Conservation (phyloP, 2,113 vertebrate genomes). For the Dunckerocampus dactyliophorus region DNA sequence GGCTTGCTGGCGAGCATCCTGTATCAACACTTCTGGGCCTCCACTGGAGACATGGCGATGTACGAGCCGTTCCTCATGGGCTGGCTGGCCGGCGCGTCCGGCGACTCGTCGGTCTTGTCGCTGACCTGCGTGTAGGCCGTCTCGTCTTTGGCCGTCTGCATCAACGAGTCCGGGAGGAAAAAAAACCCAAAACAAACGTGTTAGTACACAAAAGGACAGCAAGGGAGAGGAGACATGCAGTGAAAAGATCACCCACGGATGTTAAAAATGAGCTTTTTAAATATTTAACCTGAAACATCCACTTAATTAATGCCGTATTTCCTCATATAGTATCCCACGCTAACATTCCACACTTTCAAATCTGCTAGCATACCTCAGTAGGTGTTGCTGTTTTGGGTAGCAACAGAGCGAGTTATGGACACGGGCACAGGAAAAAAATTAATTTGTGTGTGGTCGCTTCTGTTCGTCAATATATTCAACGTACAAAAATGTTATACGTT, state of each 20-base stretch:
- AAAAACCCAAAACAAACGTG: not conserved
- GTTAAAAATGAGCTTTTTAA: conserved; percentile 12
- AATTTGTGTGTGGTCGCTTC: too few species aligned
- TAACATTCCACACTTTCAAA: not conserved
- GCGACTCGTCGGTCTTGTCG: conserved; percentile 69
- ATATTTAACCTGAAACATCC: conserved; percentile 35
- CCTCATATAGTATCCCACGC: not conserved
- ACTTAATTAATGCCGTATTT: not conserved
- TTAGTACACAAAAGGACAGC: conserved; percentile 14
- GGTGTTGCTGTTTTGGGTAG: not conserved
- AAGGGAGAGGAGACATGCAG: not conserved
- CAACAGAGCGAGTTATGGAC: not conserved
- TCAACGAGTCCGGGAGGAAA: not conserved
- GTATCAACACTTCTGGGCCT: conserved; percentile 76
- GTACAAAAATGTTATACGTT: too few species aligned
- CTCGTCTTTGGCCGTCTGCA: conserved; percentile 74
- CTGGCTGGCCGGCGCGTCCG: conserved; percentile 61
- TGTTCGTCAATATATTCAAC: too few species aligned
- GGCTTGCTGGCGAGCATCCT: conserved; percentile 16
- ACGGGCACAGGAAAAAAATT: too few species aligned
- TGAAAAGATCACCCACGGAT: not conserved
- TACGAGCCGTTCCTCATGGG: conserved; percentile 72
- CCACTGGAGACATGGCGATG: conserved; percentile 78
- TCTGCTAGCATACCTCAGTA: not conserved
- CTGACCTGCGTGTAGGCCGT: conserved; percentile 76